These are phyloP conservation scores for Lasius fuliginosus DNA, from an alignment of 2,888 invertebrate genomes.

Conservation along the genomic window DNA sequence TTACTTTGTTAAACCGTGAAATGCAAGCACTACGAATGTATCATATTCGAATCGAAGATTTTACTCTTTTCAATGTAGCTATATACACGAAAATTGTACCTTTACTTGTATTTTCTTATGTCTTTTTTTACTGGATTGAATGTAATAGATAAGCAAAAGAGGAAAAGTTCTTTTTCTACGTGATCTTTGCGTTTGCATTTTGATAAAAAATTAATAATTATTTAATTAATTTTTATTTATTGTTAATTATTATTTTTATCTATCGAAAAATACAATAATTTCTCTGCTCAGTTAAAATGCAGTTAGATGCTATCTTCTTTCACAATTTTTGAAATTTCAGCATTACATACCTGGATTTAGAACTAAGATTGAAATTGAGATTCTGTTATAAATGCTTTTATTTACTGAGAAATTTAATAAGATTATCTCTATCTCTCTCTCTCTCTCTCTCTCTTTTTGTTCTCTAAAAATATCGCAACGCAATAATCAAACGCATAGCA, in stretches of 20 bases:
- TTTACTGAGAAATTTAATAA: not conserved
- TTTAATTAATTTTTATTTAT: not conserved
- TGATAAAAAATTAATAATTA: not conserved
- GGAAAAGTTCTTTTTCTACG: too few species aligned
- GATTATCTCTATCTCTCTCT: too few species aligned
- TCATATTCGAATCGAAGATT: not conserved
- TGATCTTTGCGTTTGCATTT: too few species aligned
- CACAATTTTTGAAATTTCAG: not conserved
- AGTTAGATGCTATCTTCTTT: not conserved
- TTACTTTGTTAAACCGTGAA: slow-evolving; percentile 51
- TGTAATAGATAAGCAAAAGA: not conserved
- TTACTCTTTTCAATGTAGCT: not conserved
- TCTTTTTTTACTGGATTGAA: slow-evolving; percentile 18
- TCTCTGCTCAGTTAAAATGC: not conserved
- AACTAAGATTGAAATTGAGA: not conserved
- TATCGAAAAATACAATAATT: not conserved
- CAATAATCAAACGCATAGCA: not conserved
- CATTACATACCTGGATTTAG: not conserved
- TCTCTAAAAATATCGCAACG: not conserved
- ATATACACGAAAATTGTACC: not conserved
- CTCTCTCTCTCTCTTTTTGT: not conserved
- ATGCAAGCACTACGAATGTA: slow-evolving; percentile 9
- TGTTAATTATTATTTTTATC: not conserved
- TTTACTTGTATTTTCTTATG: not conserved
- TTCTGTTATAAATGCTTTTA: not conserved